Evolutionary conservation across 2,113 vertebrate genomes (phyloP).

Genomic region (Thalassoma bifasciatum): DNA sequence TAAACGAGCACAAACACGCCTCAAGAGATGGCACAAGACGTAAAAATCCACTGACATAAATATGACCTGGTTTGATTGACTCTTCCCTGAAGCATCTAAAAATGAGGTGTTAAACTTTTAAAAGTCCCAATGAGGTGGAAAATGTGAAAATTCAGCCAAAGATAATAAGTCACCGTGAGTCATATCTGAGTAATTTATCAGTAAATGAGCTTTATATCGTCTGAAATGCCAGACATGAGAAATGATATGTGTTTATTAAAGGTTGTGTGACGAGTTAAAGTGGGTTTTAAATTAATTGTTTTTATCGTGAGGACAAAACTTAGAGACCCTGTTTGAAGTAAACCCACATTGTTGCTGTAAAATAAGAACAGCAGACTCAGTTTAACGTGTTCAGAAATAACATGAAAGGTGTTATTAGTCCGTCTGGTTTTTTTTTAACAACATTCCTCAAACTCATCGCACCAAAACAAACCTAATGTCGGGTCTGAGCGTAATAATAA

Average conservation of each 20-base stretch:
- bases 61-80: not conserved
- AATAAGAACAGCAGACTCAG: not conserved
- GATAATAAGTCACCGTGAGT: constrained; percentile 32
- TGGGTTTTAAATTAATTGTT: too few relatives aligned
- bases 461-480: not conserved
- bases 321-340: not conserved
- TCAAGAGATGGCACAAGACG: too few relatives aligned
- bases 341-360: too few relatives aligned
- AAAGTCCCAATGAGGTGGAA: too few relatives aligned
- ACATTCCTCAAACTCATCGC: constrained; percentile 12
- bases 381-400: not conserved
- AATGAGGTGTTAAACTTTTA: too few relatives aligned
- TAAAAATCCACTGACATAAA: not conserved
- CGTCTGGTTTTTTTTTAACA: not conserved
- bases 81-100: too few relatives aligned
- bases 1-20: not conserved
- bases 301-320: too few relatives aligned
- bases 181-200: constrained; percentile 35
- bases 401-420: not conserved
- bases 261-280: not conserved
- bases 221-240: too few relatives aligned
- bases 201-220: too few relatives aligned
- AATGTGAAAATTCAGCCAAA: not conserved
- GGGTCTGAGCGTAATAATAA: constrained; percentile 25
- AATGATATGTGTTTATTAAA: not conserved